These are phyloP conservation scores for Chaenogobius annularis DNA, from an alignment of 2,113 vertebrate species.

Conservation along the genomic window DNA sequence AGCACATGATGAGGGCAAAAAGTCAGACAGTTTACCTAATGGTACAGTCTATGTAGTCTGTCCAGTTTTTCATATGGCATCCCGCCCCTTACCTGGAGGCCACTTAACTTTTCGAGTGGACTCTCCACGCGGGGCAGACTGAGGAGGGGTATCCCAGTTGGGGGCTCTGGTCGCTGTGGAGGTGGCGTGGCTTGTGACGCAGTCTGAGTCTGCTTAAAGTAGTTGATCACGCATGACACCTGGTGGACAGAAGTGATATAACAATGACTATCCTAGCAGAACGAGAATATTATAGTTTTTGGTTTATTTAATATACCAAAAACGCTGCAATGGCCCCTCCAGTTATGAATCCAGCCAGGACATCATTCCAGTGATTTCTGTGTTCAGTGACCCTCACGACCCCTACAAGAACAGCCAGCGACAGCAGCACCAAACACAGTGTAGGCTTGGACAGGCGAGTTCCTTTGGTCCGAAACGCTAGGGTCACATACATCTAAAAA, in stretches of 20 bases:
- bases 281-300: not conserved
- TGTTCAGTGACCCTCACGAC: slow-evolving; percentile 88
- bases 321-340: slow-evolving; percentile 87
- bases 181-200: slow-evolving; percentile 3
- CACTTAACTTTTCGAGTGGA: slow-evolving; percentile 93
- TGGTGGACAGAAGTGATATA: slow-evolving; percentile 33
- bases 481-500: slow-evolving; percentile 89
- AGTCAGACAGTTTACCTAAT: not conserved
- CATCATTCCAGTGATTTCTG: slow-evolving; percentile 90
- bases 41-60: not conserved
- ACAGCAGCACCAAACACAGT: slow-evolving; percentile 84
- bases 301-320: slow-evolving; percentile 72
- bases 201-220: slow-evolving; percentile 70
- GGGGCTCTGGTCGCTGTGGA: slow-evolving; percentile 59
- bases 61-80: not conserved
- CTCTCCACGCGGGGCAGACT: slow-evolving; percentile 80
- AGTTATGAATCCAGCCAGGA: slow-evolving; percentile 85
- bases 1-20: not conserved
- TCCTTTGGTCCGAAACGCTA: slow-evolving; percentile 86
- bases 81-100: slow-evolving; percentile 86
- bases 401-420: slow-evolving; percentile 86
- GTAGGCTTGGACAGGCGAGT: slow-evolving; percentile 88
- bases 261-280: not conserved
- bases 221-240: slow-evolving; percentile 82
- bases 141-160: slow-evolving; percentile 75